A percentile compares a stretch with the other conserved stretches of the same genome.
phyloP scores from a whole-genome alignment of 2,797 vertebrate species.

The Pseudomugil gertrudae region DNA sequence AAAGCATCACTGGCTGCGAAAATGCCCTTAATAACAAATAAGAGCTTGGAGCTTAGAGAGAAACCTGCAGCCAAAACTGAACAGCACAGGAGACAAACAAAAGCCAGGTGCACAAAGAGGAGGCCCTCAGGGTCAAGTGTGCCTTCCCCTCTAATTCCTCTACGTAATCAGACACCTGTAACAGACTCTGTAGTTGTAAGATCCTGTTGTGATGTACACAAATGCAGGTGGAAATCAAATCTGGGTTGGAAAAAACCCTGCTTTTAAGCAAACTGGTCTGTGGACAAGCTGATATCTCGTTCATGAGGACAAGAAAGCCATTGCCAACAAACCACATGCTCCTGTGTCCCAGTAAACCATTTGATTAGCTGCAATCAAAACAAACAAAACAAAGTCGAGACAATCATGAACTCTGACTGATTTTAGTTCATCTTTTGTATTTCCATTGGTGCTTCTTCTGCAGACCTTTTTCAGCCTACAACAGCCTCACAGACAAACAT shows the following conservation, averaged over 20 bases:
- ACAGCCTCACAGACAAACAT: constrained; percentile 95
- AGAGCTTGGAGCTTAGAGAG: constrained; percentile 28
- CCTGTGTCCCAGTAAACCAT: constrained; percentile 31
- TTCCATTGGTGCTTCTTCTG: constrained; percentile 37
- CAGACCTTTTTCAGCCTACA: constrained; percentile 89
- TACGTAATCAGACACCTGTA: constrained; percentile 76
- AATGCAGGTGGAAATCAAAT: constrained; percentile 77
- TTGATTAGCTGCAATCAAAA: constrained; percentile 46
- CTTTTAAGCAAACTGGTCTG: constrained; percentile 26
- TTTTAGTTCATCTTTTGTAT: constrained; percentile 10
- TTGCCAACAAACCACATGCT: constrained; percentile 48
- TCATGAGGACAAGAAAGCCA: constrained; percentile 55
- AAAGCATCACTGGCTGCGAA: neutral
- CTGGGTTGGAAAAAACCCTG: constrained; percentile 56
- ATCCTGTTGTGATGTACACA: constrained; percentile 74
- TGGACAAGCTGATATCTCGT: constrained; percentile 53
- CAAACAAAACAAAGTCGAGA: neutral
- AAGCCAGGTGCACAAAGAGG: constrained; percentile 53
- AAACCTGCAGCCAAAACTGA: constrained; percentile 23
- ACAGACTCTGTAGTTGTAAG: constrained; percentile 72
- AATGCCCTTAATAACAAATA: constrained; percentile 6
- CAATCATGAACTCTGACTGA: neutral
- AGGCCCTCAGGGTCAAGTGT: constrained; percentile 69
- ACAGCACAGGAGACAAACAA: constrained; percentile 52
- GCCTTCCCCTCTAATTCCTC: constrained; percentile 61